Evolutionary conservation across 2,797 vertebrate genomes (phyloP).

Genomic region (Poecilia gillii): DNA sequence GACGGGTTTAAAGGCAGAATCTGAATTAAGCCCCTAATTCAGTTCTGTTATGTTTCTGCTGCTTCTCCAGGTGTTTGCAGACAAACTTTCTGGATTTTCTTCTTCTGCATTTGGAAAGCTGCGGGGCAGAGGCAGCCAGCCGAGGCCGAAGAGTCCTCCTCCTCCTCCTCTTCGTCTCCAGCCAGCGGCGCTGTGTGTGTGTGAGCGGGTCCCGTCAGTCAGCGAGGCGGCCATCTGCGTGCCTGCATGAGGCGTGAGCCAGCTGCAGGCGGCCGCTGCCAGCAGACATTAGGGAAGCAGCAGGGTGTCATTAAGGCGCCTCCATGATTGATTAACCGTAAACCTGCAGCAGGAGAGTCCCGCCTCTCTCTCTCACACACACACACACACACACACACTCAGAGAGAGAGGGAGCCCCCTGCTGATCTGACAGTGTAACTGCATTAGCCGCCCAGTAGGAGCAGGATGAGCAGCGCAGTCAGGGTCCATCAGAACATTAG

Average conservation of each 20-base stretch:
- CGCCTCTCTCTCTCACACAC: conserved; percentile 11
- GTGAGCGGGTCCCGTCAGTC: conserved; percentile 82
- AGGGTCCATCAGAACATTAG: conserved; percentile 73
- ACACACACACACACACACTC: conserved; percentile 29
- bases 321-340: conserved; percentile 87
- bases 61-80: no score
- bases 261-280: conserved; percentile 80
- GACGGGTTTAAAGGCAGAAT: no score
- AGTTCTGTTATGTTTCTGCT: no score
- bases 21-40: no score
- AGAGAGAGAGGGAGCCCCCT: conserved; percentile 76
- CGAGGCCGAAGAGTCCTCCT: not conserved
- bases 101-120: not conserved
- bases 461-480: conserved; percentile 73
- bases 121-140: not conserved
- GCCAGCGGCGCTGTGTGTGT: conserved; percentile 65
- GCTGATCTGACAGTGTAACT: conserved; percentile 81
- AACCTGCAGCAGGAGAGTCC: conserved; percentile 73
- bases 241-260: conserved; percentile 82
- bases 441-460: conserved; percentile 76
- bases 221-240: conserved; percentile 84
- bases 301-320: conserved; percentile 82
- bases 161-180: conserved; percentile 32
- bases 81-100: no score
- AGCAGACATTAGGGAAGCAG: conserved; percentile 87